phyloP scores from a whole-genome alignment of 2,113 vertebrate species.

The Platichthys stellatus region DNA sequence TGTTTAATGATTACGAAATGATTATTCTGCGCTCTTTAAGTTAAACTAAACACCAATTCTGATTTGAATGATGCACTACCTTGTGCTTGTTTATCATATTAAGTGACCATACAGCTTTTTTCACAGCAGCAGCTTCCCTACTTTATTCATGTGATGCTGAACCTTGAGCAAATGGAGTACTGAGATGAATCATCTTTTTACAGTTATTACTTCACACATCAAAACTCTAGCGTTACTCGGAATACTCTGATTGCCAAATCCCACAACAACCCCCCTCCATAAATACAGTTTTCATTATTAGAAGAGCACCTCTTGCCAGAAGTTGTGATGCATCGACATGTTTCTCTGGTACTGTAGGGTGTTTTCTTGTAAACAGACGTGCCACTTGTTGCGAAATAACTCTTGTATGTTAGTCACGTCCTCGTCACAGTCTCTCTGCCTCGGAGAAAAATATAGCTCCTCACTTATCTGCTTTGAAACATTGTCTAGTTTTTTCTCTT shows the following conservation, averaged over 20 bases:
- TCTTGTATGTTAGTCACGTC: constrained; percentile 10
- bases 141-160: not conserved
- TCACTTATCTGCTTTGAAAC: not conserved
- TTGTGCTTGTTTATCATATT: no score
- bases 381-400: constrained; percentile 49
- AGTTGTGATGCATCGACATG: not conserved
- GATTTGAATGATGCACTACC: no score
- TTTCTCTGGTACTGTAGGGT: not conserved
- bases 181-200: constrained; percentile 12
- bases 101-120: not conserved
- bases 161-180: not conserved
- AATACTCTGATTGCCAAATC: constrained; percentile 35
- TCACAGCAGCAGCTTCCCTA: not conserved
- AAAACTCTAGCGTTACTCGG: not conserved
- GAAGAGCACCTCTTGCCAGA: not conserved
- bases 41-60: no score
- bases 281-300: not conserved
- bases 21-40: no score
- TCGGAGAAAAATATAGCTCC: not conserved
- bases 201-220: constrained; percentile 14
- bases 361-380: constrained; percentile 10
- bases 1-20: no score
- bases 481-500: not conserved
- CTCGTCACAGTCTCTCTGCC: not conserved
- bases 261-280: not conserved